Evolutionary conservation across 2,888 invertebrate genomes (phyloP).

Genomic region (Polyploca ridens): DNA sequence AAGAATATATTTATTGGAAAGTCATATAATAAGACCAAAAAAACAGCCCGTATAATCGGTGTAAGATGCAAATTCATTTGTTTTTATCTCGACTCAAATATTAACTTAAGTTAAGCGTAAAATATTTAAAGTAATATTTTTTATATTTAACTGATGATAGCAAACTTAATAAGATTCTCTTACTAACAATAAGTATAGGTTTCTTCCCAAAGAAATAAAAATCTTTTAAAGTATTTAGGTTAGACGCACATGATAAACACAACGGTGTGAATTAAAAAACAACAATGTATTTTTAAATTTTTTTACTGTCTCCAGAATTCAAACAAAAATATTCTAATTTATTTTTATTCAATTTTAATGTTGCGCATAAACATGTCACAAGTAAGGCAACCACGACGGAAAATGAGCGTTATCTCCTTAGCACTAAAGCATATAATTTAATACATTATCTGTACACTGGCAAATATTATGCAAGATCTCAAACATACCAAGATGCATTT

Average conservation of each 20-base stretch:
- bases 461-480: slow-evolving; percentile 20
- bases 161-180: no score
- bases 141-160: no score
- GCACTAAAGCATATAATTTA: slow-evolving; percentile 32
- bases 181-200: no score
- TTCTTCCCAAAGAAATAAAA: no score
- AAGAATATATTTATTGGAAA: no score
- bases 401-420: slow-evolving; percentile 31
- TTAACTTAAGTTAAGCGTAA: no score
- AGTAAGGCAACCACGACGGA: slow-evolving; percentile 38
- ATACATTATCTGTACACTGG: slow-evolving; percentile 23
- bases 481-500: slow-evolving; percentile 3
- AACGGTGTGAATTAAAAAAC: neutral
- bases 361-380: slow-evolving; percentile 37
- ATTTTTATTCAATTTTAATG: slow-evolving; percentile 7
- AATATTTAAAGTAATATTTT: no score
- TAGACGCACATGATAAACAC: neutral
- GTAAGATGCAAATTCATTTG: no score
- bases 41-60: no score
- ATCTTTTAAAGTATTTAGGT: no score
- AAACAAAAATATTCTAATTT: slow-evolving; percentile 32
- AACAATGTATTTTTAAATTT: slow-evolving; percentile 10
- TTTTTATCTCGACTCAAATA: no score
- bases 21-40: no score
- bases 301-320: slow-evolving; percentile 24